Evolutionary conservation across 1,140 invertebrate species (phyloP), one percentile per base, ranked within the genome.

Genomic region (Amyelois transitella): DNA sequence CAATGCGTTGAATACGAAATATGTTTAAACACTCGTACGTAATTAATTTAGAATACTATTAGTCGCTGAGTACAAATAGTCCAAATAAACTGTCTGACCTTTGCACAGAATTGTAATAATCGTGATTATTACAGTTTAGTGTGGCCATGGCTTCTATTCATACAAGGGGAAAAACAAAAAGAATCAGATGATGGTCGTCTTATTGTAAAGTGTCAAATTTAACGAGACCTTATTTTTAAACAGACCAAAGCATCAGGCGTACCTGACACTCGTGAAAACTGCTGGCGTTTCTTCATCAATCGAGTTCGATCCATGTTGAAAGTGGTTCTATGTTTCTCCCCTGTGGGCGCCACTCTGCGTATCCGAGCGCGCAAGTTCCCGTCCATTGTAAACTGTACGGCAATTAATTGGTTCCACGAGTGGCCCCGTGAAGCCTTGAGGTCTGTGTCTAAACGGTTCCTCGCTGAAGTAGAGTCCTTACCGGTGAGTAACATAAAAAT

Each of bases 321-420:
- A 78, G 90, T 95, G n/a, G 92, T 98, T 12, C 85, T 98, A 0
- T 98, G 96, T 76, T 98, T 98, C 83, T 98, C 96, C 0, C 97
- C 97, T 0, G 96, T 97, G 55, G 96, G 97, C 0, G 91, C 92
- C 0, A 97, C 95, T 0, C 88, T 98, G 3, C 88, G 97, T 62
- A 90, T 96, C 21, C 91, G 97, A 61, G 93, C 95, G 8, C 91
- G 97, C 53, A 96, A 98, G 85, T 99, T 98, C 88, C 97, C 97
- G 5, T 96, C 97, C 1, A 88, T 99, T n/a, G 94, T 96, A 6
- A 98, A 97, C 88, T 97, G 96, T 72, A 97, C 97, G 0, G 92
- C 93, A 6, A 98, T 98, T 50, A 93, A 98, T 84, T 99, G 97
- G 97, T 98, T 98, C 83, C 96, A 98, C 77, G 95, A 97, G 88